phyloP scores from a whole-genome alignment of 2,888 invertebrate species.

The Leucophenga montana region DNA sequence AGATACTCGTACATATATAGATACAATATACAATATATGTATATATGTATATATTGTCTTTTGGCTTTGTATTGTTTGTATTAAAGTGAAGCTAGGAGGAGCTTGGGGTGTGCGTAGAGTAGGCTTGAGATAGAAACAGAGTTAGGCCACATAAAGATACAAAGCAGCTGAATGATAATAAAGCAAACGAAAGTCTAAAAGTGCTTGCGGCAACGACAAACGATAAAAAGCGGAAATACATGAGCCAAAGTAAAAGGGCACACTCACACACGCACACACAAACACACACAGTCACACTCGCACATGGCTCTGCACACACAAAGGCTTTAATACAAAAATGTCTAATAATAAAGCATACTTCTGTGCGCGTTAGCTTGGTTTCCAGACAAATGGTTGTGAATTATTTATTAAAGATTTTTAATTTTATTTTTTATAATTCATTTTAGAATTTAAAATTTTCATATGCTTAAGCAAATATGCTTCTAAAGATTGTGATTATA shows the following conservation, averaged over 20 bases:
- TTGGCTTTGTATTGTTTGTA: not conserved
- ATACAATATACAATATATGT: too few species aligned
- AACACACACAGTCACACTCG: constrained; percentile 9
- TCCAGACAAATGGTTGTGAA: too few species aligned
- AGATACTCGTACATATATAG: not conserved
- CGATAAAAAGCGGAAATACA: constrained; percentile 13
- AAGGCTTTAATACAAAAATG: not conserved
- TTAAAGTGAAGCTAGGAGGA: constrained; percentile 4
- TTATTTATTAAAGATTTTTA: too few species aligned
- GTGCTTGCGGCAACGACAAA: constrained; percentile 14
- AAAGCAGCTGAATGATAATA: constrained; percentile 19
- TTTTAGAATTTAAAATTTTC: too few species aligned
- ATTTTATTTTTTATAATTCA: too few species aligned
- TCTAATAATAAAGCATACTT: not conserved
- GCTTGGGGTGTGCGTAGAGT: not conserved
- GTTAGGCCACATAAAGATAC: too few species aligned
- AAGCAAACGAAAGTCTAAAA: constrained; percentile 20
- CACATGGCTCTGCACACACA: too few species aligned
- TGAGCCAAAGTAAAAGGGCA: constrained; percentile 31
- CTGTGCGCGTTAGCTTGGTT: not conserved
- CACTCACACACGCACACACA: constrained; percentile 32
- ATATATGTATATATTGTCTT: too few species aligned
- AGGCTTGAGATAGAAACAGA: constrained; percentile 11
- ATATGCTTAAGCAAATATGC: too few species aligned
- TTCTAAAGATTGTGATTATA: too few species aligned